Conservation (phyloP, 2,888 invertebrate species). For the Lamellibrachia satsuma region DNA sequence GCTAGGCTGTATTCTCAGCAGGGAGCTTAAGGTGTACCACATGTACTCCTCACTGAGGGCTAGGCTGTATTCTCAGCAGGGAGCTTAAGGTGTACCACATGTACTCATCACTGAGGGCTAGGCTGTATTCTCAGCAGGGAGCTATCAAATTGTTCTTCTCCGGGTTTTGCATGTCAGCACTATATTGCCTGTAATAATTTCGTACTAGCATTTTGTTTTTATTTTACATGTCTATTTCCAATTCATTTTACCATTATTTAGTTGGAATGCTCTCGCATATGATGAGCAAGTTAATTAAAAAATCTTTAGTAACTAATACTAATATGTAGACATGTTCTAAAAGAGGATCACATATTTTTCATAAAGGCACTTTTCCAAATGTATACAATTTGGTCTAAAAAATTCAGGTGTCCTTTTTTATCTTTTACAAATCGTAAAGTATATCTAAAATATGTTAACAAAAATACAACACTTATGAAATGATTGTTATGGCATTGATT, state of each 20-base stretch:
- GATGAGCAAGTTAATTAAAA: neutral
- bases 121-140: slow-evolving; percentile 18
- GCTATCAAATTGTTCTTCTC: slow-evolving; percentile 9
- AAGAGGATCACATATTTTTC: neutral
- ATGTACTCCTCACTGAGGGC: neutral
- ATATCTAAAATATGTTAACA: slow-evolving; percentile 18
- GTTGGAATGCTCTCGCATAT: neutral
- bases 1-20: neutral
- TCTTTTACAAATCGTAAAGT: neutral
- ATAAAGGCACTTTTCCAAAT: neutral
- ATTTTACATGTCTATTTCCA: slow-evolving; percentile 17
- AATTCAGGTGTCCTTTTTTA: neutral
- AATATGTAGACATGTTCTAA: neutral
- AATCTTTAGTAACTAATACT: neutral
- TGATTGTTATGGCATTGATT: slow-evolving; percentile 7
- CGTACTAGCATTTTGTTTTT: neutral
- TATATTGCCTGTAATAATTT: slow-evolving; percentile 18
- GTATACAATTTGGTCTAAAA: neutral
- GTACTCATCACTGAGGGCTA: neutral
- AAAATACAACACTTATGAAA: neutral
- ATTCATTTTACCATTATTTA: slow-evolving; percentile 5
- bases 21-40: slow-evolving; percentile 19
- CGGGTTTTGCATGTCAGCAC: neutral
- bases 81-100: slow-evolving; percentile 20
- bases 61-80: neutral